Evolutionary conservation across 2,888 invertebrate species (phyloP).

Genomic region (Didymodactylos carnosus): DNA sequence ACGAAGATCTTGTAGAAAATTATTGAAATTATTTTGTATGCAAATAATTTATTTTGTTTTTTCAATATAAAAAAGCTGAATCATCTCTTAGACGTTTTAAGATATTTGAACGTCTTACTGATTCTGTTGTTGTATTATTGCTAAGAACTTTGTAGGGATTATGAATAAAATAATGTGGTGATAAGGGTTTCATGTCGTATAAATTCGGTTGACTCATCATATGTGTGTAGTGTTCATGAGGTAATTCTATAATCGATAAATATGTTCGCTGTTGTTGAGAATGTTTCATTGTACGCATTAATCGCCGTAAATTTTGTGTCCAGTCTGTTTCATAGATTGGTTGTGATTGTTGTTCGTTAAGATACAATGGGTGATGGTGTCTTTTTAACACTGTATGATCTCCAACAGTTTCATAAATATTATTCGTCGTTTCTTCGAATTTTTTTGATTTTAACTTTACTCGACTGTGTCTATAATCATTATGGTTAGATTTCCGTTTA

Average conservation of each 20-base stretch:
- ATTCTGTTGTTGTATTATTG: neutral
- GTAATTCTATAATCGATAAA: neutral
- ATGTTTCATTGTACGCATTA: neutral
- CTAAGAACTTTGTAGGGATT: neutral
- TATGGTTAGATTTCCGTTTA: too few relatives aligned
- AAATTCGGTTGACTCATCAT: neutral
- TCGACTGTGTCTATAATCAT: too few relatives aligned
- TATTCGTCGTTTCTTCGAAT: too few relatives aligned
- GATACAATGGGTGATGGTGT: neutral
- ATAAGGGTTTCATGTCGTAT: neutral
- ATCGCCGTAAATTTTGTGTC: neutral
- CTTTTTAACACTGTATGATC: neutral
- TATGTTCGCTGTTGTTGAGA: too few relatives aligned
- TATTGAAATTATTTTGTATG: too few relatives aligned
- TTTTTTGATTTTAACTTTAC: too few relatives aligned
- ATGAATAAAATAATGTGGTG: neutral
- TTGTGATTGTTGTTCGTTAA: too few relatives aligned
- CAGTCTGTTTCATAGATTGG: neutral
- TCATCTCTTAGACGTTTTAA: neutral
- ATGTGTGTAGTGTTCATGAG: too few relatives aligned
- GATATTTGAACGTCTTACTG: neutral
- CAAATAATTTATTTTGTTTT: too few relatives aligned
- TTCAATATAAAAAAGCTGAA: neutral
- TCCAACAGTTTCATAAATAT: neutral
- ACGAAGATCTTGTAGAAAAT: too few relatives aligned